These are phyloP conservation scores for Lochmaea crataegi DNA, from an alignment of 2,888 invertebrate genomes.

Conservation along the genomic window DNA sequence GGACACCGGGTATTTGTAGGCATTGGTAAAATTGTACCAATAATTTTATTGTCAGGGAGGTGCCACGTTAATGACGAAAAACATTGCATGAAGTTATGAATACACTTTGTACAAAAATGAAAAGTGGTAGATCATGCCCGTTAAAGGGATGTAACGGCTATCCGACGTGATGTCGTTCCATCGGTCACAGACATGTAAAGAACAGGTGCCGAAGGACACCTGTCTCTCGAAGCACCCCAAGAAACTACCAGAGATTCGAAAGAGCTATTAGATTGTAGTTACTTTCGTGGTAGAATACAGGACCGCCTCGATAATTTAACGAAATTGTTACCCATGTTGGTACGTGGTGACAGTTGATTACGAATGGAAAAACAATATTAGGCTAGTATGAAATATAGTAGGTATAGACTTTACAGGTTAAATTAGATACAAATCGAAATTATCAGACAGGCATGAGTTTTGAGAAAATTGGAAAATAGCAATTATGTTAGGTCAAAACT, in stretches of 20 bases:
- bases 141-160: conserved; percentile 57
- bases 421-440: too few relatives aligned
- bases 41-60: too few relatives aligned
- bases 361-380: too few relatives aligned
- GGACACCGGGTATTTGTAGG: too few relatives aligned
- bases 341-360: too few relatives aligned
- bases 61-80: too few relatives aligned
- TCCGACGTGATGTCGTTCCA: conserved; percentile 54
- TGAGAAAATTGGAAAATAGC: too few relatives aligned
- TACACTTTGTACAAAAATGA: background rate
- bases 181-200: conserved; percentile 59
- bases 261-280: conserved; percentile 24
- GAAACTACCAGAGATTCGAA: conserved; percentile 42
- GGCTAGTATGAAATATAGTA: too few relatives aligned
- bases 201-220: conserved; percentile 59
- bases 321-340: background rate
- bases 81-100: background rate
- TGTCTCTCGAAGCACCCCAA: conserved; percentile 49
- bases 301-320: background rate
- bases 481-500: too few relatives aligned
- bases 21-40: too few relatives aligned
- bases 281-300: conserved; percentile 25
- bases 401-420: too few relatives aligned
- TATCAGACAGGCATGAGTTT: too few relatives aligned
- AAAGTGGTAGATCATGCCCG: conserved; percentile 32